These are phyloP conservation scores for Neocloeon triangulifer DNA, from an alignment of 1,140 invertebrate species.

Conservation along the genomic window DNA sequence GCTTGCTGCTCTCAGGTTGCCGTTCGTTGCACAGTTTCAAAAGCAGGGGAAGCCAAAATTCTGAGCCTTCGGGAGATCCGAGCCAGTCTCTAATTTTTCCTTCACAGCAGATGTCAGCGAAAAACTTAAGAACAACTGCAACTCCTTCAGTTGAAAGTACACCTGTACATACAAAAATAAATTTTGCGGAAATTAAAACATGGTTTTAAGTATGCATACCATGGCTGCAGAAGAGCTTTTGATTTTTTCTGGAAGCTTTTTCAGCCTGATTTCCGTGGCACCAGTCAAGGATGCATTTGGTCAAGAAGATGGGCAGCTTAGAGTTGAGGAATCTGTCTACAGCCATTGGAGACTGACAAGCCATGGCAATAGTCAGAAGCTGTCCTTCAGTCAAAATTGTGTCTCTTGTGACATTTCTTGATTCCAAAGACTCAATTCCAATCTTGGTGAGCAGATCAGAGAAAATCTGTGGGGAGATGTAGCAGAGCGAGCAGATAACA, in stretches of 20 bases:
- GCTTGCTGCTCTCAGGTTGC: constrained; percentile 13
- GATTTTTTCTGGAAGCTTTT: not conserved
- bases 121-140: constrained; percentile 51
- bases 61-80: constrained; percentile 45
- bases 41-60: constrained; percentile 64
- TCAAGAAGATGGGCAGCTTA: constrained; percentile 42
- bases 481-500: constrained; percentile 63
- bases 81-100: constrained; percentile 68
- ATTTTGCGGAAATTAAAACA: too few species aligned
- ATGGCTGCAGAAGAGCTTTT: not conserved
- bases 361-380: constrained; percentile 46
- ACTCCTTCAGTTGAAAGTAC: constrained; percentile 27
- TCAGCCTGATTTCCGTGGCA: not conserved
- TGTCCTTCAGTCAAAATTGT: constrained; percentile 37
- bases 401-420: too few species aligned
- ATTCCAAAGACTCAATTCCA: too few species aligned
- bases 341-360: constrained; percentile 49
- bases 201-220: not conserved
- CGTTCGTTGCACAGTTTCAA: constrained; percentile 47
- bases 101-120: constrained; percentile 54
- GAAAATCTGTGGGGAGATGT: constrained; percentile 53
- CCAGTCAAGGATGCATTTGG: constrained; percentile 26
- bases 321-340: constrained; percentile 52
- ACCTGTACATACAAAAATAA: constrained; percentile 25
- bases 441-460: constrained; percentile 46